A percentile compares a stretch with the other conserved stretches of the same genome.
phyloP scores from a whole-genome alignment of 2,797 vertebrate species.

The Pangasius mekongensis region DNA sequence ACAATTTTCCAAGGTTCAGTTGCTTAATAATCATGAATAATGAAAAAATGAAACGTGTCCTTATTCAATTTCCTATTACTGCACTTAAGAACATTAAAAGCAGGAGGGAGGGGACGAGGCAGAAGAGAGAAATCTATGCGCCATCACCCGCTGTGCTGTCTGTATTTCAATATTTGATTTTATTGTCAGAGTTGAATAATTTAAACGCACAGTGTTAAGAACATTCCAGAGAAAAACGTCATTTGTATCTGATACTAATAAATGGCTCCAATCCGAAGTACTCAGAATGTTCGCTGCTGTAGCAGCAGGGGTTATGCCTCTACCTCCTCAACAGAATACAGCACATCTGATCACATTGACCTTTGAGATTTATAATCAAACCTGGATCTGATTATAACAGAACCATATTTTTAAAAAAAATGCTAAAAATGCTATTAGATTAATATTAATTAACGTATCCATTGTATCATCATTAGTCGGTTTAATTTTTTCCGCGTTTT shows the following conservation, averaged over 20 bases:
- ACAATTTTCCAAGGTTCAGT: slow-evolving; percentile 2
- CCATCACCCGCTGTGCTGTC: neutral
- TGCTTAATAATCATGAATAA: neutral
- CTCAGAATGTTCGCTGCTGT: slow-evolving; percentile 18
- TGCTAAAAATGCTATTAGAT: neutral
- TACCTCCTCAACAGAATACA: neutral
- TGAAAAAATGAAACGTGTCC: neutral
- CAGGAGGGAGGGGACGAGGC: neutral
- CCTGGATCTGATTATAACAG: neutral
- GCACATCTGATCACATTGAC: slow-evolving; percentile 3
- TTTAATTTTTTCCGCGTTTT: neutral
- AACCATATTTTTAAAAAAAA: too few species aligned
- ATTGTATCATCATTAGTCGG: neutral
- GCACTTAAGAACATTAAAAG: neutral
- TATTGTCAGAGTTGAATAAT: slow-evolving; percentile 13
- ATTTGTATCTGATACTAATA: slow-evolving; percentile 40
- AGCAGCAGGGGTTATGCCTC: slow-evolving; percentile 23
- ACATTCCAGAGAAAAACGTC: slow-evolving; percentile 6
- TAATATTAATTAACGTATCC: neutral
- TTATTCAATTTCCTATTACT: slow-evolving; percentile 13
- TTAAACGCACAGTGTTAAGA: slow-evolving; percentile 3
- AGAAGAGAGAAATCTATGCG: slow-evolving; percentile 1
- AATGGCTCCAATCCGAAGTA: slow-evolving; percentile 30
- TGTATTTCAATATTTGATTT: slow-evolving; percentile 19
- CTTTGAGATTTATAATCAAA: neutral